Evolutionary conservation across 2,113 vertebrate species (phyloP).

Genomic region (Prunella fulvescens): DNA sequence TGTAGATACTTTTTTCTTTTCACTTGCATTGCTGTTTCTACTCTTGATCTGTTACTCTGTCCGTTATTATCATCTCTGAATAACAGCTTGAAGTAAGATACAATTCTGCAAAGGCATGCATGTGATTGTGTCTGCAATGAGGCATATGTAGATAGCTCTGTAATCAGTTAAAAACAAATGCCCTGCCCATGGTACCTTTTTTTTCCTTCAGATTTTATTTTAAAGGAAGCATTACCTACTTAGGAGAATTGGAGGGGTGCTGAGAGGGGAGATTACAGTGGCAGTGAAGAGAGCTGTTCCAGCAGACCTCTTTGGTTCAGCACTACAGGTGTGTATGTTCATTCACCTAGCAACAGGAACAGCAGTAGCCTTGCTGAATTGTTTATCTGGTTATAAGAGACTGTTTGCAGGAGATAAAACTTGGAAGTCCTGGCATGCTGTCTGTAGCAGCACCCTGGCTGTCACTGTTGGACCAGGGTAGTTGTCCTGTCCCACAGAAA

Average conservation of each 20-base stretch:
- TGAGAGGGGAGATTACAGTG: background rate
- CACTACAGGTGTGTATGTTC: background rate
- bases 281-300: background rate
- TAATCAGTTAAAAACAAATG: background rate
- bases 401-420: background rate
- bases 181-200: background rate
- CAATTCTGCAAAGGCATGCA: background rate
- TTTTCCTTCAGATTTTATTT: background rate
- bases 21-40: background rate
- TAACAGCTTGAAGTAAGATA: background rate
- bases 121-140: background rate
- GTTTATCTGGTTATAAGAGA: background rate
- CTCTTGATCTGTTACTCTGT: background rate
- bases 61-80: background rate
- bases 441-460: background rate
- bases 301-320: background rate
- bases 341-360: background rate
- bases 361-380: background rate
- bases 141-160: background rate
- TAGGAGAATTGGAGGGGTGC: fast-evolving
- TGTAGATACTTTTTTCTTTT: background rate
- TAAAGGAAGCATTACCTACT: background rate
- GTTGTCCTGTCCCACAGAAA: background rate
- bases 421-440: background rate
- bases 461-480: background rate